These are phyloP conservation scores for Acrocephalus scirpaceus DNA, from an alignment of 2,797 vertebrate genomes.

Conservation along the genomic window DNA sequence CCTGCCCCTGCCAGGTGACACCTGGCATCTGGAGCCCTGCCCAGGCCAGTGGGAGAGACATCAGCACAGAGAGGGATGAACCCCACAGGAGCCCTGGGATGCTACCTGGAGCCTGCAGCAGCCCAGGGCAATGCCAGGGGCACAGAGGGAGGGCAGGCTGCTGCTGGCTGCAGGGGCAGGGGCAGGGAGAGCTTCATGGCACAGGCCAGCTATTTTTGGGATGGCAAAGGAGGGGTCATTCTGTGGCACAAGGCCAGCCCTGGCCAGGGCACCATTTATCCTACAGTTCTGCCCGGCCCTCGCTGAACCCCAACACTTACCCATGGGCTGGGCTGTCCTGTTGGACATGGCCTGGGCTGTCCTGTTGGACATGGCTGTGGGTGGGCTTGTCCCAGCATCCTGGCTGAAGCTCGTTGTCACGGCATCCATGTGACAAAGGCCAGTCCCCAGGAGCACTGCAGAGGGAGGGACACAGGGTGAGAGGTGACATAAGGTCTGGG, in stretches of 20 bases:
- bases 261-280: background rate
- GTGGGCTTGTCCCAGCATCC: background rate
- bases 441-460: background rate
- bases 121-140: background rate
- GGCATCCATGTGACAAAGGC: fast-evolving
- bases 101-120: background rate
- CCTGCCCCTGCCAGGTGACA: background rate
- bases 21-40: background rate
- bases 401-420: background rate
- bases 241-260: background rate
- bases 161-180: background rate
- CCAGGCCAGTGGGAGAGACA: background rate
- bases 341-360: background rate
- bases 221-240: background rate
- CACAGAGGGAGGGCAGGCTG: background rate
- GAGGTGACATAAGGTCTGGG: background rate
- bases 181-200: fast-evolving
- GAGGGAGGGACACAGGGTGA: background rate
- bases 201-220: background rate
- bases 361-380: background rate
- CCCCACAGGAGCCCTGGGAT: fast-evolving
- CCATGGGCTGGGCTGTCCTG: background rate
- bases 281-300: fast-evolving
- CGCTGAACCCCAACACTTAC: background rate
- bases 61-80: background rate